These are phyloP conservation scores for Cassiopea xamachana DNA, from an alignment of 30 jellyfish, hydroid and myxozoan genomes.

Conservation along the genomic window DNA sequence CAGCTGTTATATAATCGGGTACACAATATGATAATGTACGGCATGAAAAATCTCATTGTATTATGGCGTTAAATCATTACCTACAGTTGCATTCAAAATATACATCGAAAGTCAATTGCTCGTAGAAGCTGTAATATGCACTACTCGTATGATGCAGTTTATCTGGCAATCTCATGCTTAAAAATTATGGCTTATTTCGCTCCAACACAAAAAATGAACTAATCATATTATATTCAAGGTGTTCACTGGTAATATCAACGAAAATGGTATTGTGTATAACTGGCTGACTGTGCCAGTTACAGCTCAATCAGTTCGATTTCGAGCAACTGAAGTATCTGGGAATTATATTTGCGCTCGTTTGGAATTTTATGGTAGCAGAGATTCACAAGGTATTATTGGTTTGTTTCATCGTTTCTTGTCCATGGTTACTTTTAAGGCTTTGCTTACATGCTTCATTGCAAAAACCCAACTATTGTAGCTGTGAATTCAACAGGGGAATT, in stretches of 20 bases:
- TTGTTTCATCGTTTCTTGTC: not conserved
- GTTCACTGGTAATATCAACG: conserved; percentile 32
- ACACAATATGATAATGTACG: no score
- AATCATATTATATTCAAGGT: not conserved
- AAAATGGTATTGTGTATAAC: conserved; percentile 38
- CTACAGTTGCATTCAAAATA: no score
- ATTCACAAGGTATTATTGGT: conserved; percentile 16
- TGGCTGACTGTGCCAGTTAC: conserved; percentile 47
- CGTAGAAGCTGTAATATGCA: no score
- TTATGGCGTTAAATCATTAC: no score
- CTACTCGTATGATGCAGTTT: no score
- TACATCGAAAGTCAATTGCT: no score
- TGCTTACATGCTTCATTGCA: no score
- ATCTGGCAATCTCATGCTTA: no score
- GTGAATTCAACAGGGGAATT: no score
- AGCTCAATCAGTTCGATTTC: not conserved
- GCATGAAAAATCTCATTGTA: no score
- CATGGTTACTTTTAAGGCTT: not conserved
- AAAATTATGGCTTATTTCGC: no score
- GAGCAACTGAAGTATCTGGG: conserved; percentile 41
- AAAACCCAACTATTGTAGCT: not conserved
- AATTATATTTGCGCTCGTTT: conserved; percentile 40
- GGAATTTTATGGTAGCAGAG: conserved; percentile 34
- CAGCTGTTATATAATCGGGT: no score
- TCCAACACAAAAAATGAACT: not conserved